Base-by-base conservation (phyloP, 2,797 vertebrate genomes). In the Ceryle rudis region DNA sequence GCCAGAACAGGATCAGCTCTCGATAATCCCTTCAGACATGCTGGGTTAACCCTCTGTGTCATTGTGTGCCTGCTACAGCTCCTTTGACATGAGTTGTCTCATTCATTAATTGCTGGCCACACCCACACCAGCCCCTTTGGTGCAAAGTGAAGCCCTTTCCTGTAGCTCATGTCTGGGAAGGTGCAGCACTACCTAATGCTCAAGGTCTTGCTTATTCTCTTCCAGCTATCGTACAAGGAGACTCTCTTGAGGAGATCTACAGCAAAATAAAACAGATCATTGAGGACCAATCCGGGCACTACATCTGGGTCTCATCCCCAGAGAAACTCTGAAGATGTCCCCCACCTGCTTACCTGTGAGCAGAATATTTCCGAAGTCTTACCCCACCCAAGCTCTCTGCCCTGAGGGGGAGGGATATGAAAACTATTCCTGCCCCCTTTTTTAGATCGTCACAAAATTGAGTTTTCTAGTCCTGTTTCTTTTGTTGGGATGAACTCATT, bases 191-290 rank as follows among this genome's bases (percentile, higher is more conserved):
- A 66, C 42, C 58, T n/a, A 23, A 4, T 37, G 41, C 85, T 93
- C 72, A 97, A 4, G 49, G 10, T 88, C 87, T 93, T 81, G 89
- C 86, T 94, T 95, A 64, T 97, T 97, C 86, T 98, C 90, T 97
- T 97, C 28, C 97, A 99, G 99, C 99, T 98, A 99, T 99, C 65
- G 99, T 99, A 98, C 99, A 99, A 98, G 99, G 99, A 97, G 99
- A 99, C 98, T 99, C 99, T 93, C 99, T 99, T 98, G 99, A 99
- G 98, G 99, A 99, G 98, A 99, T 99, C 97, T 99, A 99, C 99
- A 99, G 99, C 98, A 99, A 99, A 99, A 99, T 99, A 98, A 99
- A 99, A 98, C 98, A 99, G 97, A 99, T 99, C 98, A 99, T 99
- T 52, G 99, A 99, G 98, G 99, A 99, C 98, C 99, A 99, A 97